Evolutionary conservation across 2,888 invertebrate genomes (phyloP).

Genomic region (Xestia rhomboidea): DNA sequence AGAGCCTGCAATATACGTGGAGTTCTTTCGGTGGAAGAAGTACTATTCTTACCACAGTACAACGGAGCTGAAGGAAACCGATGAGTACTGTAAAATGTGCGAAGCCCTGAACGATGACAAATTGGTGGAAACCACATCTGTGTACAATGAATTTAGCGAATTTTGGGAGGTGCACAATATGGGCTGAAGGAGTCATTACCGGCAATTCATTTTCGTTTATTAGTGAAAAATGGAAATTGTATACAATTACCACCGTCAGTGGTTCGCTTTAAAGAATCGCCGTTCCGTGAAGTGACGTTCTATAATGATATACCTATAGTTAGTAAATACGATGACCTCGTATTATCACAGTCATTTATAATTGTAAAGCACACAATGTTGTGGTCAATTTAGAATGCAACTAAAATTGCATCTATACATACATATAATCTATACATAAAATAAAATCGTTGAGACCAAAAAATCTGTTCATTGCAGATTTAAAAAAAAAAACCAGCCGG

Average conservation of each 20-base stretch:
- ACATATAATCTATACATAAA: too few relatives aligned
- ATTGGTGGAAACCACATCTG: constrained; percentile 69
- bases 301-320: background rate
- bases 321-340: background rate
- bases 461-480: too few relatives aligned
- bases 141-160: constrained; percentile 74
- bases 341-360: background rate
- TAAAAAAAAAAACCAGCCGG: too few relatives aligned
- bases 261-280: background rate
- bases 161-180: constrained; percentile 79
- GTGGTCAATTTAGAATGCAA: background rate
- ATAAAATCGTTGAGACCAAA: too few relatives aligned
- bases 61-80: constrained; percentile 74
- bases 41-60: constrained; percentile 80
- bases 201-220: background rate
- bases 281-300: background rate
- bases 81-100: constrained; percentile 84
- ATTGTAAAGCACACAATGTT: background rate
- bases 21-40: constrained; percentile 84
- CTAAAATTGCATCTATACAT: constrained; percentile 12
- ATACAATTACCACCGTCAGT: background rate
- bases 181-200: constrained; percentile 42
- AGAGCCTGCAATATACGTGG: constrained; percentile 75
- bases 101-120: constrained; percentile 77
- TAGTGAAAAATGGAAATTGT: background rate